A percentile compares a stretch with the other conserved stretches of the same genome.
Evolutionary conservation across 2,797 vertebrate species (phyloP).

Genomic region (Stomatorhinus walkeri): DNA sequence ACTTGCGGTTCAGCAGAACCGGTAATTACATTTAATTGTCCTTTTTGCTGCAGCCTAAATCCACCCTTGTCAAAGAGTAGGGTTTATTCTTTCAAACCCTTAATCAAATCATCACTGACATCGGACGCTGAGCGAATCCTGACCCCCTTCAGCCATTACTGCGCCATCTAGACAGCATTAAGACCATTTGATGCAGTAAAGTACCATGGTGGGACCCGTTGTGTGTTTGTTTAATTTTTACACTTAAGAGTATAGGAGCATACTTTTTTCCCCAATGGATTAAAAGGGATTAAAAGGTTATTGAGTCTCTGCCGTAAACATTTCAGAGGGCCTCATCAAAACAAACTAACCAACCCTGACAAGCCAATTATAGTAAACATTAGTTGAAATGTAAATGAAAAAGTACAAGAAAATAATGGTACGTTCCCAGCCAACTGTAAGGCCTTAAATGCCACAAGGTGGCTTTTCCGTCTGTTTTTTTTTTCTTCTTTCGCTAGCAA

Average conservation of each 20-base stretch:
- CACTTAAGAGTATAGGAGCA: not conserved
- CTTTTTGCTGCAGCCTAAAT: not conserved
- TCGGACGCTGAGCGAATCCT: not conserved
- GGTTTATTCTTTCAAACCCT: constrained; percentile 13
- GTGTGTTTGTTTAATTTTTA: not conserved
- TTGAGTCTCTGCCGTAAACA: not conserved
- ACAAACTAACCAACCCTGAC: not conserved
- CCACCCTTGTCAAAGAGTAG: not conserved
- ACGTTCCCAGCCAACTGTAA: not conserved
- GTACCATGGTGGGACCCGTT: not conserved
- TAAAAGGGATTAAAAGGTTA: not conserved
- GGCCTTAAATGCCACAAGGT: not conserved
- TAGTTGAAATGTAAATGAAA: not conserved
- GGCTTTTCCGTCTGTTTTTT: not conserved
- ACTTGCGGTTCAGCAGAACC: not conserved
- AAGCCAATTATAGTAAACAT: not conserved
- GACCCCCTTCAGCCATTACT: not conserved
- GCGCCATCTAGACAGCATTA: not conserved
- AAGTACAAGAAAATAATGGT: not conserved
- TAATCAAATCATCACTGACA: constrained; percentile 12
- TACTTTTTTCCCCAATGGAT: not conserved
- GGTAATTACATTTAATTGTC: not conserved
- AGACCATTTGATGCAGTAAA: not conserved
- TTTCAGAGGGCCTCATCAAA: not conserved
- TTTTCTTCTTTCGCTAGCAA: not conserved